These are phyloP conservation scores for Ormyrus labotus DNA, from an alignment of 2,888 invertebrate genomes.

Conservation along the genomic window DNA sequence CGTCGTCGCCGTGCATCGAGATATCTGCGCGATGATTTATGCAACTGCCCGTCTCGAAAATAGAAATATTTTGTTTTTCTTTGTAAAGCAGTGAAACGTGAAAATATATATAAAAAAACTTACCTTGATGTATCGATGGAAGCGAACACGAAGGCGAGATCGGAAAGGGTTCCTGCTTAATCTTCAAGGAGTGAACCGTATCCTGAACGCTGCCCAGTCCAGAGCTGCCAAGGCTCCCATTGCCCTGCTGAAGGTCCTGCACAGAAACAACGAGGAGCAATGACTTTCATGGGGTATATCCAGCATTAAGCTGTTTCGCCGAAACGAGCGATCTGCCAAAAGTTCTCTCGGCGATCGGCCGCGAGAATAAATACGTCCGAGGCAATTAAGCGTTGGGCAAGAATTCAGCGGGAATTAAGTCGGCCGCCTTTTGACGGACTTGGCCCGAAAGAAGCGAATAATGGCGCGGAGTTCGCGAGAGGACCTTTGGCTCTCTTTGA, in stretches of 20 bases:
- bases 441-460: slow-evolving; percentile 31
- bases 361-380: no score
- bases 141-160: slow-evolving; percentile 67
- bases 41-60: no score
- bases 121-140: slow-evolving; percentile 71
- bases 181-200: slow-evolving; percentile 67
- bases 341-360: no score
- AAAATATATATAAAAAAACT: not conserved
- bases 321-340: no score
- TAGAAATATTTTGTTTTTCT: no score
- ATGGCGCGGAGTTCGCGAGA: slow-evolving; percentile 24
- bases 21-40: not conserved
- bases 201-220: slow-evolving; percentile 66
- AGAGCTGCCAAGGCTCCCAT: slow-evolving; percentile 62
- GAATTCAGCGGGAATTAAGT: no score
- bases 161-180: slow-evolving; percentile 73
- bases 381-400: no score
- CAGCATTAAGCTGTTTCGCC: no score
- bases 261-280: no score
- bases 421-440: no score
- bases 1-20: not conserved
- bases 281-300: no score
- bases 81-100: no score
- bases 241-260: slow-evolving; percentile 71
- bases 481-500: slow-evolving; percentile 54